Base-by-base conservation (phyloP, 2,888 invertebrate genomes). In the Graphium colonna region DNA sequence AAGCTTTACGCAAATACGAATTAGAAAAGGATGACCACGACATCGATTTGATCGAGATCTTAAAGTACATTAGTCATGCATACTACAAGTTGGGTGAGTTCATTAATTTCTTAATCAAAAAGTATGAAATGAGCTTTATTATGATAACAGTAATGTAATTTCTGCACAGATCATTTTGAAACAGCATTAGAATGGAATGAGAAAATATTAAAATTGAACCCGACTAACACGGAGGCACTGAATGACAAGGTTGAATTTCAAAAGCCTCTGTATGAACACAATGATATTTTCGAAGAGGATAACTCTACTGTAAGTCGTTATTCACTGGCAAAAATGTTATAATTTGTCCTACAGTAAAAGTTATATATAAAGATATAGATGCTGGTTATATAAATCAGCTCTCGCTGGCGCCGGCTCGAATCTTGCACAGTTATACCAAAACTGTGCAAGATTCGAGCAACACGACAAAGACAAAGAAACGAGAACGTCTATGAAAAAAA, bases 1-100 rank as follows among this genome's bases (percentile, higher is more conserved):
- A 98, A 82, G 96, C 99, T 0, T 92, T 97, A 71, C 87, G 92
- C 39, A 93, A 96, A 59, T 91, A 94, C 60, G 91, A 93, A 48
- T 91, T 92, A 60, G 95, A 95, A 68, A 90, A 91, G 15, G 65
- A 68, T 1, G 33, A 57, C 0, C 72, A 93, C 15, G 91, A 93
- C 15, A 93, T 94, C 51, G 92, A 91, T 15, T 93, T 94, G 64
- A 92, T 93, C 44, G 96, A 97, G 70, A 94, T 99, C 62, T 86
- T 99, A 52, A 99, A 99, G 79, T 98, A 99, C 80, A 92, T 99
- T 59, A 96, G 98, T 17, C 99, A 97, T 87, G 95, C 97, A 9
- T 94, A 96, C 58, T 99, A 97, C 81, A 95, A 96, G 88, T 92
- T 95, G 88, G 96, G 96, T 95, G 71, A 79, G 82, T 69, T 51